phyloP scores from a whole-genome alignment of 2,797 vertebrate genomes.

The Morelia viridis region DNA sequence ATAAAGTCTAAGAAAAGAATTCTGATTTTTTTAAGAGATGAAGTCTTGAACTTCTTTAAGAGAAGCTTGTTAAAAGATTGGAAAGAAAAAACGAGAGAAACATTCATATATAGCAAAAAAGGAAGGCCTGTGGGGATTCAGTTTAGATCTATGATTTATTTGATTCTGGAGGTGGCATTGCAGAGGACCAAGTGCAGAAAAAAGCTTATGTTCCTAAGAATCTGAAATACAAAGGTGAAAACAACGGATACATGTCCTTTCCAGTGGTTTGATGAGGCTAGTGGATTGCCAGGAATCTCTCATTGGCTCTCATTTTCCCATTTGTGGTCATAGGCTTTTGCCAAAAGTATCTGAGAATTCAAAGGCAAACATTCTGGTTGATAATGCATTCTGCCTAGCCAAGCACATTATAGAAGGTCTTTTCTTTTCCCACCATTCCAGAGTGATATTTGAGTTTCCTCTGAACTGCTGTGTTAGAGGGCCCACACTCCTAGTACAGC shows the following conservation, averaged over 20 bases:
- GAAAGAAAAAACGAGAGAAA: background rate
- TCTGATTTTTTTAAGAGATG: background rate
- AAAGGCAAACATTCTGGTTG: slow-evolving; percentile 21
- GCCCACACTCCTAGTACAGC: background rate
- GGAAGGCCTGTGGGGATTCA: background rate
- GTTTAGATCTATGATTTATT: background rate
- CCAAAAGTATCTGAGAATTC: slow-evolving; percentile 17
- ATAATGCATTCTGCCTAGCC: slow-evolving; percentile 3
- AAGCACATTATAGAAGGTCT: slow-evolving; percentile 5
- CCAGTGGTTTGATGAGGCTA: background rate
- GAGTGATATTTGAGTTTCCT: slow-evolving; percentile 22
- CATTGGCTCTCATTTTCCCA: background rate
- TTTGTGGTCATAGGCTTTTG: slow-evolving; percentile 1
- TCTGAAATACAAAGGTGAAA: background rate
- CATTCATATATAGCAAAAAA: background rate
- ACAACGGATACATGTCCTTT: background rate
- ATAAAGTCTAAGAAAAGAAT: background rate
- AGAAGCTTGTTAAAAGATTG: background rate
- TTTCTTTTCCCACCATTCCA: slow-evolving; percentile 12
- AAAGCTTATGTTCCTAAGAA: background rate
- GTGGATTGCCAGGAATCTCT: slow-evolving; percentile 5
- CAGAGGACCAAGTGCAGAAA: background rate
- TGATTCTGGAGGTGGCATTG: background rate
- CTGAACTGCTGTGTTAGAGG: background rate
- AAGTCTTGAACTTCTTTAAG: background rate